Conservation (phyloP, 2,797 vertebrate genomes). For the Neopelma chrysocephalum region DNA sequence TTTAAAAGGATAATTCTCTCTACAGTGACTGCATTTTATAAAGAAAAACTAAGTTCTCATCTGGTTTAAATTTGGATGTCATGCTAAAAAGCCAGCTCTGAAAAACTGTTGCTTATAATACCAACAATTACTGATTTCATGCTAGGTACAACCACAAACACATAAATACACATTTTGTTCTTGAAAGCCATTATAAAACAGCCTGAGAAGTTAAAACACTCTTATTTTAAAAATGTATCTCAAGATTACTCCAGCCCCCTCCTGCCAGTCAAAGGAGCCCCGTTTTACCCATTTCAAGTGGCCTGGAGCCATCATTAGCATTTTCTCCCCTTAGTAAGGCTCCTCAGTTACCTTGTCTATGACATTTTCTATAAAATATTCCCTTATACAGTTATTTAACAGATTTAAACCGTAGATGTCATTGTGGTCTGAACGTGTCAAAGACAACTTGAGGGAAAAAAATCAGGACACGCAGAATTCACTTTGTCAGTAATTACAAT, state of each 20-base stretch:
- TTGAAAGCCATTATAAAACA: background rate
- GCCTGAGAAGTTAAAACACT: background rate
- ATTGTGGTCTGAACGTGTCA: conserved; percentile 80
- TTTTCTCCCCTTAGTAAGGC: conserved; percentile 29
- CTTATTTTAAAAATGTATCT: background rate
- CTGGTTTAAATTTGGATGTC: background rate
- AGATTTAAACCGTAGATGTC: conserved; percentile 83
- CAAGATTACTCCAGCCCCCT: background rate
- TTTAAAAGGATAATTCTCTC: background rate
- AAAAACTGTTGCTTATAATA: conserved; percentile 11
- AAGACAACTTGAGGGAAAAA: conserved; percentile 78
- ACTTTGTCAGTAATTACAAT: conserved; percentile 90
- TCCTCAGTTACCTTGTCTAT: conserved; percentile 78
- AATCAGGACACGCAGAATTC: conserved; percentile 76
- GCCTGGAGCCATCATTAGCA: conserved; percentile 70
- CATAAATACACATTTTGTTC: background rate
- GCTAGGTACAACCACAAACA: background rate
- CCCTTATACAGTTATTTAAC: conserved; percentile 82
- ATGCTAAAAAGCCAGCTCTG: background rate
- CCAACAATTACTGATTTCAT: background rate
- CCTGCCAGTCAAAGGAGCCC: background rate
- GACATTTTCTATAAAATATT: conserved; percentile 83
- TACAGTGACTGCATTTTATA: background rate
- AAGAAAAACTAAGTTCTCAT: background rate
- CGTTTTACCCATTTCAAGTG: conserved; percentile 35